Percentiles rank a stretch among this genome's conserved stretches.
Evolutionary conservation across 2,888 invertebrate species (phyloP).

Genomic region (Kryphioiulus occultus): DNA sequence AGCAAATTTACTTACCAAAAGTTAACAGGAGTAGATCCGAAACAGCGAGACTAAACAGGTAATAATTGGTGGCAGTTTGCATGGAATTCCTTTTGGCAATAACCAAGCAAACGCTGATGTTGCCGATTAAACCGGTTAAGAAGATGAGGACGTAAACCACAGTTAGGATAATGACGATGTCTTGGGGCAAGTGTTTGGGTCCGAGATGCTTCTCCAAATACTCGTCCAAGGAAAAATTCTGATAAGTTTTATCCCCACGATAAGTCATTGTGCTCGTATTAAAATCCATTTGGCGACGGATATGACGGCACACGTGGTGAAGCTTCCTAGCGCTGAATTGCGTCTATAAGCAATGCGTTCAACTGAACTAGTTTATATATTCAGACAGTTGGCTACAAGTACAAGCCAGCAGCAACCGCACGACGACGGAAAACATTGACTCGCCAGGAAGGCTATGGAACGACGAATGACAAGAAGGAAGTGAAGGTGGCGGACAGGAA

Average conservation of each 20-base stretch:
- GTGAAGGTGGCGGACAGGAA: slow-evolving; percentile 1
- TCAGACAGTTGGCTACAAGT: not conserved
- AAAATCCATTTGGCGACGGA: not conserved
- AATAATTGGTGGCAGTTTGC: slow-evolving; percentile 92
- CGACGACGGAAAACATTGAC: not conserved
- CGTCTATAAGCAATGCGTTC: not conserved
- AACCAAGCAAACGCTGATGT: slow-evolving; percentile 83
- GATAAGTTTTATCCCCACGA: not conserved
- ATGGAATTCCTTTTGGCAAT: slow-evolving; percentile 80
- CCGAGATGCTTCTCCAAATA: slow-evolving; percentile 62
- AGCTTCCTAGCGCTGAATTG: not conserved
- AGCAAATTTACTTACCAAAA: slow-evolving; percentile 72
- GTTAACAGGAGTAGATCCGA: slow-evolving; percentile 82
- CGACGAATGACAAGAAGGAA: slow-evolving; percentile 7
- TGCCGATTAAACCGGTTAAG: slow-evolving; percentile 83
- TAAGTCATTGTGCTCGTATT: not conserved
- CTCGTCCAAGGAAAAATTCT: slow-evolving; percentile 54
- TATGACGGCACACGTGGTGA: not conserved
- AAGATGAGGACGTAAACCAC: slow-evolving; percentile 79
- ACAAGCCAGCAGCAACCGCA: not conserved
- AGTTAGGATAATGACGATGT: slow-evolving; percentile 69
- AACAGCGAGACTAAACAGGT: slow-evolving; percentile 85
- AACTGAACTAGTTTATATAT: not conserved
- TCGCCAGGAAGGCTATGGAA: not conserved
- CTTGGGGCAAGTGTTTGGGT: slow-evolving; percentile 69